Base-by-base conservation (phyloP, 2,113 vertebrate genomes). In the Pao palembangensis region DNA sequence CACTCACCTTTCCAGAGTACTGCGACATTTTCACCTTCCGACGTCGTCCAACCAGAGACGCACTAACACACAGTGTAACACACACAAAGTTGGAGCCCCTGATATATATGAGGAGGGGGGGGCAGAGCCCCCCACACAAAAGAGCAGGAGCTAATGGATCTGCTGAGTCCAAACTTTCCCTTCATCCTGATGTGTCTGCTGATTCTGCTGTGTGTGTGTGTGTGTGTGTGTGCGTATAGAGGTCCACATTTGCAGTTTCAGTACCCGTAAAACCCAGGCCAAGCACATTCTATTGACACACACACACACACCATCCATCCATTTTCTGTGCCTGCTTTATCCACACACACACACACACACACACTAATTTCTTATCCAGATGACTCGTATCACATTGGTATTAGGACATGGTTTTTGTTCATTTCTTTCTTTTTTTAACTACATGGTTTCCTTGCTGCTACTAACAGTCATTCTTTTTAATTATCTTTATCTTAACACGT, bases 1-100 rank as follows among this genome's bases (percentile, higher is more conserved):
- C 12, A 90, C 93, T 94, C 91, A 97, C 94, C 93, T 95, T 95
- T 88, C 94, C 94, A 3, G 93, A 95, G 81, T 93, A 93, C 55
- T 94, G 94, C 31, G 93, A 94, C 94, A 95, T 94, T 71, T 88
- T 76, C 87, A 34, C 68, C 88, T 64, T 85, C 88, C 90, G 90
- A 89, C 85, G 64, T 19, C 71, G 50, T 90, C 89, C 88, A 89
- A 90, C 69, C 68, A 64, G 78, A 52, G 80, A 82, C 79, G 8
- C 87, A 81, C 89, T 80, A 84, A 80, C 76, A 66, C 88, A 83
- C 79, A 67, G 67, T 51, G 72, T 85, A 75, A 81, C 71, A 83
- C 78, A 61, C 73, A 79, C 64, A 87, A 80, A 58, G 38, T 83
- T 89, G 92, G 90, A 86, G 87, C 54, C 70, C 77, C 69, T n/a